These are phyloP conservation scores for Sminthopsis crassicaudata DNA, from an alignment of 2,113 vertebrate species.

Conservation along the genomic window DNA sequence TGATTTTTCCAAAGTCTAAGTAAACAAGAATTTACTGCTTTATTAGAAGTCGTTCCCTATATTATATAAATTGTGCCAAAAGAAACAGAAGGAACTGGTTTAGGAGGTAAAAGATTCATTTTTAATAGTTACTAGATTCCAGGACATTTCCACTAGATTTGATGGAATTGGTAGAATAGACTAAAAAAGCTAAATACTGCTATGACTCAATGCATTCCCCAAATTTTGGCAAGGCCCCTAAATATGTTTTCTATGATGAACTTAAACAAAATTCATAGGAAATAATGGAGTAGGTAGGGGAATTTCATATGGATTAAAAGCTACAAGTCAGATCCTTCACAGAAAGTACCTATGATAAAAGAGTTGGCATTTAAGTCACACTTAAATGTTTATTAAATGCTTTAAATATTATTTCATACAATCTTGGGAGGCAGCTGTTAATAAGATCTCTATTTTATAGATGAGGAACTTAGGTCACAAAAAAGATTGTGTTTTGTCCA, in stretches of 20 bases:
- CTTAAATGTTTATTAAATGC: neutral
- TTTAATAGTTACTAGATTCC: neutral
- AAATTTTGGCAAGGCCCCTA: neutral
- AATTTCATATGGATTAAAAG: neutral
- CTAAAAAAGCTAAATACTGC: neutral
- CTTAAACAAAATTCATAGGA: neutral
- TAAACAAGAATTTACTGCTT: neutral
- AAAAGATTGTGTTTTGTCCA: neutral
- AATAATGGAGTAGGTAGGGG: neutral
- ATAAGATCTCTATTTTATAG: neutral
- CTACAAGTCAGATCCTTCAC: neutral
- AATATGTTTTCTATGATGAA: neutral
- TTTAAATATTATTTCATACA: neutral
- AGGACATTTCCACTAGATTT: neutral
- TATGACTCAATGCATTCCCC: neutral
- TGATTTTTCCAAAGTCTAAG: neutral
- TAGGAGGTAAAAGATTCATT: neutral
- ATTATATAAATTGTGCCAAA: neutral
- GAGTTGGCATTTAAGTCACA: neutral
- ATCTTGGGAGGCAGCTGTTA: neutral
- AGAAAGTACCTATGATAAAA: neutral
- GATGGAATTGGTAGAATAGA: neutral
- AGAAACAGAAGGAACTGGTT: neutral
- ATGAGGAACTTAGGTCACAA: neutral
- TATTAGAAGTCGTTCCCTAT: neutral